Evolutionary conservation across 2,888 invertebrate species (phyloP).

Genomic region (Pecten maximus): DNA sequence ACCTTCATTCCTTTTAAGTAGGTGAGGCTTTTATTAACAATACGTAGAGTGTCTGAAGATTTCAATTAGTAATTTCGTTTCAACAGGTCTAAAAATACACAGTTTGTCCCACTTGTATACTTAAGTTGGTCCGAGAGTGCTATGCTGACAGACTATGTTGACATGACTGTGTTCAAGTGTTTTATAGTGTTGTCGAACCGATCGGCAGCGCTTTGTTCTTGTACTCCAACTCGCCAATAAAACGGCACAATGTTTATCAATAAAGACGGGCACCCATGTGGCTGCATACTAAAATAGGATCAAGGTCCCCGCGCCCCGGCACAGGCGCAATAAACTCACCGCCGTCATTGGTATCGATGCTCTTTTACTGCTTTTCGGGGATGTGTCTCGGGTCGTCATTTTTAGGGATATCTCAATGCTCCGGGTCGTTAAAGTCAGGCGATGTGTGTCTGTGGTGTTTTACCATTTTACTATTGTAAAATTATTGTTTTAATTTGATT

Average conservation of each 20-base stretch:
- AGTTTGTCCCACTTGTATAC: slow-evolving; percentile 22
- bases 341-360: neutral
- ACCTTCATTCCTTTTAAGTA: neutral
- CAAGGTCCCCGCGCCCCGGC: neutral
- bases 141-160: slow-evolving; percentile 29
- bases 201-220: slow-evolving; percentile 33
- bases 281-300: slow-evolving; percentile 30
- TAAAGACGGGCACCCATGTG: neutral
- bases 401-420: neutral
- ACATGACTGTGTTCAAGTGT: neutral
- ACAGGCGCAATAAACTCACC: slow-evolving; percentile 4
- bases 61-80: slow-evolving; percentile 35
- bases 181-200: slow-evolving; percentile 22
- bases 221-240: slow-evolving; percentile 23
- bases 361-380: slow-evolving; percentile 1
- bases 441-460: neutral
- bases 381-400: neutral
- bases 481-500: too few species aligned
- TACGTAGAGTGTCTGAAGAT: neutral
- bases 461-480: too few species aligned
- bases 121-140: neutral
- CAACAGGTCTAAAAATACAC: slow-evolving; percentile 33
- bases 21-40: neutral
- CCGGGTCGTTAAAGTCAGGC: too few species aligned
- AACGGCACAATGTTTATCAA: slow-evolving; percentile 30